Percentiles rank a stretch among this genome's conserved stretches.
Conservation (phyloP, 2,113 vertebrate genomes). For the Sceloporus undulatus region DNA sequence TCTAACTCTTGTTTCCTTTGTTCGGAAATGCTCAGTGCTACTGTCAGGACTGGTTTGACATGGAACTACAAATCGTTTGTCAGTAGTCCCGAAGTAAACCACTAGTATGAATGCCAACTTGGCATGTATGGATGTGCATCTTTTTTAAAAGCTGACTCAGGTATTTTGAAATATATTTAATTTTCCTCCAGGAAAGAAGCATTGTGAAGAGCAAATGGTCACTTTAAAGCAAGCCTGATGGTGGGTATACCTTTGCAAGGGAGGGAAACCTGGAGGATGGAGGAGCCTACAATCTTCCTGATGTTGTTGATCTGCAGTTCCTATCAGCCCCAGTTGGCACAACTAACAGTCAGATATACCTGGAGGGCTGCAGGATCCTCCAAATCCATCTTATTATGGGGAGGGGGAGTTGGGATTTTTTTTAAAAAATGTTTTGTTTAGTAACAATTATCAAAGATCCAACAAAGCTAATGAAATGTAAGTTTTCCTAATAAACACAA, state of each 20-base stretch:
- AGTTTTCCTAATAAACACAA: background rate
- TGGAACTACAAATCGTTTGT: background rate
- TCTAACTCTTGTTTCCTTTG: background rate
- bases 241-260: too few relatives aligned
- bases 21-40: background rate
- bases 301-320: too few relatives aligned
- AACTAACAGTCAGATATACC: background rate
- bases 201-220: background rate
- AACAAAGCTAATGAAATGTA: background rate
- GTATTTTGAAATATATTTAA: conserved; percentile 30
- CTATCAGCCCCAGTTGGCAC: background rate
- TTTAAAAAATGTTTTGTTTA: background rate
- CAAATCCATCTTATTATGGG: too few relatives aligned
- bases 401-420: background rate
- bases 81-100: background rate
- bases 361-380: background rate
- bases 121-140: too few relatives aligned
- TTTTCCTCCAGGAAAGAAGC: conserved; percentile 20
- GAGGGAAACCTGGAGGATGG: background rate
- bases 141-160: conserved; percentile 4
- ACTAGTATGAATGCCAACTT: background rate
- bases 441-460: accelerated
- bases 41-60: background rate
- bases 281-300: background rate
- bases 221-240: background rate